phyloP scores from a whole-genome alignment of 2,113 vertebrate genomes.

The rabbit (Oryctolagus cuniculus) region DNA sequence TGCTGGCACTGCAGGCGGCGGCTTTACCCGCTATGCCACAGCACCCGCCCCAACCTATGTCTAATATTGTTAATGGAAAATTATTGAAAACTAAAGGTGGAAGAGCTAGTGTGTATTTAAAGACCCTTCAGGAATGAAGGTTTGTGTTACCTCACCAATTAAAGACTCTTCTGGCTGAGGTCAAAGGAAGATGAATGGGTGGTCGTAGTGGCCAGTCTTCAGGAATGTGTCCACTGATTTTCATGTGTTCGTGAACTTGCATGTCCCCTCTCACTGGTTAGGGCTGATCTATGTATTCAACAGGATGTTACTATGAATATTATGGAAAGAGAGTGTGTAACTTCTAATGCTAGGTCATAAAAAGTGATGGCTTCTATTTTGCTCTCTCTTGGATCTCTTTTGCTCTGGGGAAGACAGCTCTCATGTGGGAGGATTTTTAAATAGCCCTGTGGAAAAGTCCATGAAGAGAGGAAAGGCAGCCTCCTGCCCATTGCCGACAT shows the following conservation, averaged over 20 bases:
- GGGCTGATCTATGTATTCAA: neutral
- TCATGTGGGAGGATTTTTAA: neutral
- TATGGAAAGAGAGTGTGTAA: neutral
- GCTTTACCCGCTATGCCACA: too few species aligned
- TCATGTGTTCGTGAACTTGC: neutral
- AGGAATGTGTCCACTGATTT: neutral
- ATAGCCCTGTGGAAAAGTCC: neutral
- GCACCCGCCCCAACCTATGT: too few species aligned
- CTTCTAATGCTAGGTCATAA: neutral
- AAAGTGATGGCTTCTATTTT: neutral
- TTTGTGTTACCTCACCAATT: neutral
- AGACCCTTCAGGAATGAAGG: neutral
- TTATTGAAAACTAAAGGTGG: neutral
- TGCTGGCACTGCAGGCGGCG: too few species aligned
- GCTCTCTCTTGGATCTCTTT: neutral
- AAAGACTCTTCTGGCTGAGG: neutral
- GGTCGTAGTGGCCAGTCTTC: neutral
- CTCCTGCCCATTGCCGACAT: neutral
- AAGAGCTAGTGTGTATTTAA: neutral
- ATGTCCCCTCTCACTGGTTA: neutral
- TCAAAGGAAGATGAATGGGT: neutral
- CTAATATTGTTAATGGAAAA: neutral
- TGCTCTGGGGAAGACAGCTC: neutral
- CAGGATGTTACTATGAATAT: neutral
- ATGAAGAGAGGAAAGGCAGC: neutral